Evolutionary conservation across 1,140 invertebrate species (phyloP).

Genomic region (Cherax destructor): DNA sequence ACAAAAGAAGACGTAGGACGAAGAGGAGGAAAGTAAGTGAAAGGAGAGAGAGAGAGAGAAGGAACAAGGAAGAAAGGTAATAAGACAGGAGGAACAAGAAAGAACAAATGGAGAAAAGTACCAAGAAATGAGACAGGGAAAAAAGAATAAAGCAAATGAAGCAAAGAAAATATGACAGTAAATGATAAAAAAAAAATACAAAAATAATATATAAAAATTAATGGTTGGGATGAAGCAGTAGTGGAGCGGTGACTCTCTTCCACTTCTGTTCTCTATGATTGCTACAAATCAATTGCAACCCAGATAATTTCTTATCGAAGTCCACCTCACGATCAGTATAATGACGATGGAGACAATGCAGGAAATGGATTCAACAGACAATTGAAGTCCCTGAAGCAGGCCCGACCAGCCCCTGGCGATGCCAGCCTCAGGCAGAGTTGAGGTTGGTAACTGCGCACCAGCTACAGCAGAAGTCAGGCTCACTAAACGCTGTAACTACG

Average conservation of each 20-base stretch:
- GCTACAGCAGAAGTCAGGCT: too few relatives aligned
- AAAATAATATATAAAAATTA: not conserved
- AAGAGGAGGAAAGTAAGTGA: too few relatives aligned
- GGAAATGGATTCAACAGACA: constrained; percentile 53
- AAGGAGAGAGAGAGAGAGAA: too few relatives aligned
- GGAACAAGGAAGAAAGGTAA: not conserved
- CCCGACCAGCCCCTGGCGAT: not conserved
- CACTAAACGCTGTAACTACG: too few relatives aligned
- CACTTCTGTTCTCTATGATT: not conserved
- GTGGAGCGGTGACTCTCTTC: not conserved
- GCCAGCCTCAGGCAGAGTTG: not conserved
- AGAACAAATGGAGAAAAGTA: not conserved
- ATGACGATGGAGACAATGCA: constrained; percentile 38
- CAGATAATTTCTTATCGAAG: constrained; percentile 41
- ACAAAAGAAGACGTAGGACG: not conserved
- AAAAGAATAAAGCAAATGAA: too few relatives aligned
- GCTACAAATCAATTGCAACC: constrained; percentile 42
- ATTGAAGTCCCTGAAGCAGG: constrained; percentile 21
- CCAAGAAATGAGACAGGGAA: not conserved
- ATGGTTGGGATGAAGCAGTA: not conserved
- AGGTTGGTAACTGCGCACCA: not conserved
- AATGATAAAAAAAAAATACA: not conserved
- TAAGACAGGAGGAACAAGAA: not conserved
- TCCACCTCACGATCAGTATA: constrained; percentile 39
- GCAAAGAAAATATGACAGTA: too few relatives aligned